Evolutionary conservation across 2,797 vertebrate species (phyloP), one percentile per base, ranked within the genome.

Genomic region (Poecilia gillii): DNA sequence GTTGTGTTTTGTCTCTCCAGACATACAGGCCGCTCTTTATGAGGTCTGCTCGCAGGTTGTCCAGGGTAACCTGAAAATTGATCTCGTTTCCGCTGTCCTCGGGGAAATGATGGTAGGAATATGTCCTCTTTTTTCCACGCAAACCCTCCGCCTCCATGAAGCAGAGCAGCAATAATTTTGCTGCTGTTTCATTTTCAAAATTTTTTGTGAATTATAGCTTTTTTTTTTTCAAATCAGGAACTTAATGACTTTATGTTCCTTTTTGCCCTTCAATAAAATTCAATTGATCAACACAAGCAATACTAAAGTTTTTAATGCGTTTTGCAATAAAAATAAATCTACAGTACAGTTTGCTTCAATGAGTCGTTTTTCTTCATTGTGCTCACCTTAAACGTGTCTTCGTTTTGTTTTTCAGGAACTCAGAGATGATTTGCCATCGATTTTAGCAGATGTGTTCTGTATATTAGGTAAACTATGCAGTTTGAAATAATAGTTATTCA

Each of bases 401-500:
- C 33, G 28, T 62, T 62, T 33, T 62, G 57, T 73, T 82, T 78
- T 91, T 87, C 89, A 99, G 98, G 99, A 99, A 85, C 95, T 99
- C 81, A 94, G 96, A 83, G 98, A 99, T 75, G 98, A 99, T 88
- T 97, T 99, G 97, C 94, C 98, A 86, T 99, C 99, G 72, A 96
- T 99, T 93, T 96, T 99, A 95, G 98, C 98, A 88, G 99, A 99
- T 90, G 98, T 99, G 33, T 99, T 99, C 94, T 97, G 97, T 94
- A 96, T 99, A 93, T 96, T 99, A 91, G 99, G 99, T 99, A 93
- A 79, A 0, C 18, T 43, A 36, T 33, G 9, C 0, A 45, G n/a
- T 73, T 73, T 53, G 51, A 4, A 73, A 79, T 2, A 13, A 43
- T 20, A 41, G 4, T n/a, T 25, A 41, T 51, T 8, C 28, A 43